Conservation (phyloP, 2,113 vertebrate genomes). For the Philantomba maxwellii region DNA sequence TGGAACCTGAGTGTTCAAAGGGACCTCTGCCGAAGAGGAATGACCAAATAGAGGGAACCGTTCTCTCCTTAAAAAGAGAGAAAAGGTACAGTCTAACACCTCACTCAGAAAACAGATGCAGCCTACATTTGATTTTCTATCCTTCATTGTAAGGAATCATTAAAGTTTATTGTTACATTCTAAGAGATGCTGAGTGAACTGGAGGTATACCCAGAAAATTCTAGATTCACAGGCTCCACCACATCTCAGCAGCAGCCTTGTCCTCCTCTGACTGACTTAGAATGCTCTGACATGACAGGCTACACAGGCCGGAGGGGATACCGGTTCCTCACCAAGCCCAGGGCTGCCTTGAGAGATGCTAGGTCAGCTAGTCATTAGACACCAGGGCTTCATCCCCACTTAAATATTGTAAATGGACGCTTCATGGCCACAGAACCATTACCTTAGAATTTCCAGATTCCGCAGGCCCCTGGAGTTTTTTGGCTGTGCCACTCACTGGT, state of each 20-base stretch:
- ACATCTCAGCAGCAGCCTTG: conserved; percentile 7
- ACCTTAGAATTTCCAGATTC: conserved; percentile 13
- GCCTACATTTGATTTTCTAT: conserved; percentile 15
- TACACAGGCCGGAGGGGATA: conserved; percentile 6
- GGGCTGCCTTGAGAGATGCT: neutral
- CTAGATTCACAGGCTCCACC: neutral
- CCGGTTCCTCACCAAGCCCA: conserved; percentile 3
- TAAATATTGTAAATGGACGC: neutral
- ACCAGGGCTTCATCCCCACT: neutral
- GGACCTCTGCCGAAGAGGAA: neutral
- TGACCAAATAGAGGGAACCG: neutral
- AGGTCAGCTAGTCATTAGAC: neutral
- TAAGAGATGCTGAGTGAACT: neutral
- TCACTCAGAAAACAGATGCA: neutral
- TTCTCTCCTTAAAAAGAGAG: conserved; percentile 17
- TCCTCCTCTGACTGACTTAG: neutral
- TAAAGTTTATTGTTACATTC: conserved; percentile 27
- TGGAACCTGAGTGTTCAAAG: neutral
- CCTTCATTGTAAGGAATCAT: conserved; percentile 17
- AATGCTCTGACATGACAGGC: conserved; percentile 8
- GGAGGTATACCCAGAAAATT: neutral
- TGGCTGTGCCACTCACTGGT: neutral
- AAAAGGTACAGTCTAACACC: conserved; percentile 1
- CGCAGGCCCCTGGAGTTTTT: neutral
- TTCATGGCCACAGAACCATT: neutral